These are phyloP conservation scores for Apamea monoglypha DNA, from an alignment of 2,888 invertebrate genomes.

Conservation along the genomic window DNA sequence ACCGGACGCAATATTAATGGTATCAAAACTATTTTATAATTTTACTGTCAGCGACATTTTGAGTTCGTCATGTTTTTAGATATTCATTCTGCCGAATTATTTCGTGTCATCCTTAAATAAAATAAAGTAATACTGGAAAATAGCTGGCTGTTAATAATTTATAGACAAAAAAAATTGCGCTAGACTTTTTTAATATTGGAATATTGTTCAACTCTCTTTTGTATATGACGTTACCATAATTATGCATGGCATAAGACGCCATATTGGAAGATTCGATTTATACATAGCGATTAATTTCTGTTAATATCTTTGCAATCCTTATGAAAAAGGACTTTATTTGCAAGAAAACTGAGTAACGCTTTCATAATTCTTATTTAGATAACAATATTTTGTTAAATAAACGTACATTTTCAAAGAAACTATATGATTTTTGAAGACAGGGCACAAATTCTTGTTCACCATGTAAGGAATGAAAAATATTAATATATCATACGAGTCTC, in stretches of 20 bases:
- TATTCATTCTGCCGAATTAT: conserved; percentile 23
- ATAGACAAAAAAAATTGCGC: background rate
- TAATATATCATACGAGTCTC: conserved; percentile 29
- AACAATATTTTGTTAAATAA: background rate
- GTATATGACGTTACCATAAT: background rate
- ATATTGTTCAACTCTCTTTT: background rate
- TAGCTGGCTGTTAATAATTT: background rate
- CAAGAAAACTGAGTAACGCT: background rate
- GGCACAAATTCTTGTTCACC: background rate
- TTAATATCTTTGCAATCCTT: background rate
- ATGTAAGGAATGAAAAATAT: conserved; percentile 43
- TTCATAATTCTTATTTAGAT: background rate
- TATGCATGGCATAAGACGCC: background rate
- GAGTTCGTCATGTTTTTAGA: conserved; percentile 12
- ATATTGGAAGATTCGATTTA: background rate
- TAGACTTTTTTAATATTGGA: background rate
- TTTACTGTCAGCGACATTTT: conserved; percentile 51
- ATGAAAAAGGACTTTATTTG: background rate
- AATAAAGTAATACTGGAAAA: background rate
- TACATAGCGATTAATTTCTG: background rate
- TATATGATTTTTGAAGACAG: background rate
- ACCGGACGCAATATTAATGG: conserved; percentile 55
- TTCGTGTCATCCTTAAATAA: background rate
- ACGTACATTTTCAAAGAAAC: background rate
- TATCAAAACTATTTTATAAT: conserved; percentile 49